Evolutionary conservation across 1,140 invertebrate species (phyloP), one percentile per base, ranked within the genome.

Genomic region (Tenebrio molitor): DNA sequence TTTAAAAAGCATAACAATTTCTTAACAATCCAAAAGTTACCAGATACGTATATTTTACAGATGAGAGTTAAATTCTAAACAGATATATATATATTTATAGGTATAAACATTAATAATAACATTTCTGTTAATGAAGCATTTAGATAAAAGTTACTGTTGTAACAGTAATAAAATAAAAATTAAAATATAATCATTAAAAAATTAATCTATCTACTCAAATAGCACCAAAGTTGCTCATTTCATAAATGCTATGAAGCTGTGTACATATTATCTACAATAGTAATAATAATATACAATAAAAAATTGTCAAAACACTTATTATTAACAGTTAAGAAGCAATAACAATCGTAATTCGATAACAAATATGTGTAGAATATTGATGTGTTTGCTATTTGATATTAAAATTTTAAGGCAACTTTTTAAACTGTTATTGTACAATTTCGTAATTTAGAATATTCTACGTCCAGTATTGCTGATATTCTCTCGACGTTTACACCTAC

Each of bases 1-100:
- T n/a, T n/a, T n/a, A n/a, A 74, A 71, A 73, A 74, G 72, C 72
- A 71, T 74, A 74, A 74, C 73, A 72, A 58, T 74, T 67, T 72
- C 7, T 66, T 72, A 78, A 78, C 76, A 78, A 72, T 78, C 76
- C 76, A 74, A 76, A 74, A 44, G 36, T 66, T 44, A 21, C 36
- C 34, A 66, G 15, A 44, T 66, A 65, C 39, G 19, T 23, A 65
- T 19, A 42, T 66, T 44, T 66, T 44, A 66, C 23, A 66, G 14
- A 16, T 44, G 14, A 68, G 19, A 66, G 74, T 77, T 77, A 77
- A 63, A 74, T 42, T 39, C 36, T 63, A 71, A 76, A 67, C 69
- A 46, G 44, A 74, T 69, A 75, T 66, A 72, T 73, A 73, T 74
- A 36, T 33, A 77, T 62, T n/a, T 71, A 46, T 69, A 74, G 19